Conservation (phyloP, 2,888 invertebrate genomes). For the Mesorhabditis sp. region DNA sequence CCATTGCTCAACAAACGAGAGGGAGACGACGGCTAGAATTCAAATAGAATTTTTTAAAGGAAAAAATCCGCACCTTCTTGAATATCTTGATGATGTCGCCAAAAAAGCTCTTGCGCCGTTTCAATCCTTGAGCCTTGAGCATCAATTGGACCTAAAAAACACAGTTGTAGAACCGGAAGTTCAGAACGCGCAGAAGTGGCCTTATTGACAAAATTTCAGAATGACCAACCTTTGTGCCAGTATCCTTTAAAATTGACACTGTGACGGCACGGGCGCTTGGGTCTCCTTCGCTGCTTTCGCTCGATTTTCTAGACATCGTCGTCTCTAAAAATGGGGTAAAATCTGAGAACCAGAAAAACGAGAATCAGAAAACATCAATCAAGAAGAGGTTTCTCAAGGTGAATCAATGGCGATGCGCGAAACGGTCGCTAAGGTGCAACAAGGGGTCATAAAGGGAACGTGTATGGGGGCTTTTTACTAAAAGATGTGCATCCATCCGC, state of each 20-base stretch:
- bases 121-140: constrained; percentile 52
- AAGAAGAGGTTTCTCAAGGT: background rate
- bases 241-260: constrained; percentile 44
- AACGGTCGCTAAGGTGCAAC: too few species aligned
- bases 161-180: background rate
- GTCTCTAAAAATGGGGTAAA: background rate
- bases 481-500: too few species aligned
- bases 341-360: background rate
- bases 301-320: background rate
- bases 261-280: constrained; percentile 24
- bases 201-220: constrained; percentile 5
- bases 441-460: too few species aligned
- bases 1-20: constrained; percentile 52
- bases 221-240: constrained; percentile 40
- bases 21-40: constrained; percentile 47
- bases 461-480: too few species aligned
- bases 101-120: constrained; percentile 41
- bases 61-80: constrained; percentile 34
- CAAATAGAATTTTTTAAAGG: background rate
- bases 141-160: constrained; percentile 39
- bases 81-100: constrained; percentile 41
- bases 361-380: background rate
- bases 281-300: constrained; percentile 16
- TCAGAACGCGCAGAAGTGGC: background rate
- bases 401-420: background rate